Percentiles rank a stretch among this genome's conserved stretches.
phyloP scores from a whole-genome alignment of 2,113 vertebrate genomes.

The Syngnathus typhle region DNA sequence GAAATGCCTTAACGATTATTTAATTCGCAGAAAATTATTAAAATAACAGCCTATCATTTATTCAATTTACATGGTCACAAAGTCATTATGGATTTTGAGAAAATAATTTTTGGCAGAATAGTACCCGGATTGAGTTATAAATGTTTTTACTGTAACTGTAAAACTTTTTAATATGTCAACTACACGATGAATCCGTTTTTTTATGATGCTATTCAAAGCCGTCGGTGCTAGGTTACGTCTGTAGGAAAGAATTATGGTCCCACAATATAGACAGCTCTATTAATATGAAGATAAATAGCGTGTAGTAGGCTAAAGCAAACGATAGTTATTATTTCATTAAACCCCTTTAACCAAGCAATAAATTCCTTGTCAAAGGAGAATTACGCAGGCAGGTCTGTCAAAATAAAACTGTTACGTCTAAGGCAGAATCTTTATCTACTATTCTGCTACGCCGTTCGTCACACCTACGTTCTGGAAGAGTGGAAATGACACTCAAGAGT shows the following conservation, averaged over 20 bases:
- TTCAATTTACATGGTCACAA: constrained; percentile 30
- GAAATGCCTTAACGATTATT: constrained; percentile 23
- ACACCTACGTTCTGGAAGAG: background rate
- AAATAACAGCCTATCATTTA: constrained; percentile 29
- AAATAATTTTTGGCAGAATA: background rate
- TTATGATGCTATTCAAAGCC: too few species aligned
- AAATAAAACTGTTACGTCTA: constrained; percentile 3
- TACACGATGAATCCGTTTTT: too few species aligned
- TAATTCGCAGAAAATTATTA: constrained; percentile 31
- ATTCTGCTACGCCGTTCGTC: background rate
- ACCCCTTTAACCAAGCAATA: background rate
- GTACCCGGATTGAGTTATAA: background rate
- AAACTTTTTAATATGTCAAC: too few species aligned
- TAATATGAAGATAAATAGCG: too few species aligned
- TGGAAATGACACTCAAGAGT: background rate
- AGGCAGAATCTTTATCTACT: background rate
- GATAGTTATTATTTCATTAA: background rate
- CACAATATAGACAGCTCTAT: too few species aligned
- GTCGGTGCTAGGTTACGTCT: too few species aligned
- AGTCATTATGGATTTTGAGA: background rate
- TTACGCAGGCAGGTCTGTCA: background rate
- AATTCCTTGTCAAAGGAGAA: background rate
- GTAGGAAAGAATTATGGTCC: too few species aligned
- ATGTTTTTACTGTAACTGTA: background rate
- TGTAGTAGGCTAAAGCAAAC: background rate